Base-by-base conservation (phyloP, 2,113 vertebrate species). In the Melierax canorus region DNA sequence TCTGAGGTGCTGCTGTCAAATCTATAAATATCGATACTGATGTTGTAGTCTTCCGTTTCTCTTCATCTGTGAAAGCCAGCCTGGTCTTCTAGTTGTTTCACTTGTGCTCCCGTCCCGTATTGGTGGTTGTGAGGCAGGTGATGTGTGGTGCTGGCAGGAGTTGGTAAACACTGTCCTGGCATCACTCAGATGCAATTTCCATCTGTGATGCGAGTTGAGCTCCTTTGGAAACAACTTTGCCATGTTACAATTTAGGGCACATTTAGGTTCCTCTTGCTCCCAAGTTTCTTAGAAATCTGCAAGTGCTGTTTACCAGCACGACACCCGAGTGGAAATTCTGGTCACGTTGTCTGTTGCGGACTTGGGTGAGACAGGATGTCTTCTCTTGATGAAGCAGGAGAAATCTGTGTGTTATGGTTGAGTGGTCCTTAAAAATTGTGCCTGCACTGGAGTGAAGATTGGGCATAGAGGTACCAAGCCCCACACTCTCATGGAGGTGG, bases 211-310 rank as follows among this genome's bases (percentile, higher is more conserved):
- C 1, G 21, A 59, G 27, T 15, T 6, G 75, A 75, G 46, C 26
- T 60, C 46, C n/a, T 43, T 39, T 23, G 76, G n/a, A 50, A 76
- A 22, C 55, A 53, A 2, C 22, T 34, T 20, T 27, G 27, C 39
- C 27, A 2, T 30, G 1, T 34, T 18, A 24, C 36, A 30, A 0
- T 30, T 26, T 8, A 27, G 45, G 26, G 21, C 32, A 18, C 2
- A 0, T 18, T 68, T 24, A 30, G 53, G 60, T 60, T 60, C 26
- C 22, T 78, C 30, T 48, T 60, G 18, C 53, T 59, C 45, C 55
- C 59, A 14, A 6, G 19, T 43, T 62, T 41, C 66, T 23, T 41
- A 15, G 39, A 41, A 53, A 64, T 38, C 43, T 39, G 23, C 20
- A 39, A 22, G 41, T 51, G 51, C 34, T n/a, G 26, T 77, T 83